phyloP scores from a whole-genome alignment of 1,140 invertebrate species.

The Ceratina calcarata region DNA sequence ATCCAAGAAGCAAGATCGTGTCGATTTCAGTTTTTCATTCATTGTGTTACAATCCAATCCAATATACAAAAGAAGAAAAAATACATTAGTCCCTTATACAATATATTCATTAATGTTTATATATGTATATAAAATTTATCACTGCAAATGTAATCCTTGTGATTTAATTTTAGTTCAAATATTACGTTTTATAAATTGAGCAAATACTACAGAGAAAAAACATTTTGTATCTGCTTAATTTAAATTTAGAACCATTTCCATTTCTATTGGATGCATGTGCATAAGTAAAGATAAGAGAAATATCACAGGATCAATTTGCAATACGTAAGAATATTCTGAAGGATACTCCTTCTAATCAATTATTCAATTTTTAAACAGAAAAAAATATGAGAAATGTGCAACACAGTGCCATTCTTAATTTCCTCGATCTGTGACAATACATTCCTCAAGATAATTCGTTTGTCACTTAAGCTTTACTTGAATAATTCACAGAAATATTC shows the following conservation, averaged over 20 bases:
- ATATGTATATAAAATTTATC: constrained; percentile 57
- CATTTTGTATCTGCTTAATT: background rate
- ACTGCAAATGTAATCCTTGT: constrained; percentile 62
- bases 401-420: constrained; percentile 16
- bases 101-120: constrained; percentile 55
- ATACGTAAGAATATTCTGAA: constrained; percentile 45
- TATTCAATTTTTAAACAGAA: constrained; percentile 35
- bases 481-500: constrained; percentile 31
- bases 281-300: background rate
- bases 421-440: constrained; percentile 25
- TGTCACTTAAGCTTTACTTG: constrained; percentile 49
- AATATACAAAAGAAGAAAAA: constrained; percentile 82
- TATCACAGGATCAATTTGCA: constrained; percentile 62
- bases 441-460: constrained; percentile 39
- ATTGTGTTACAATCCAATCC: constrained; percentile 81
- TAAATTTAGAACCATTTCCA: constrained; percentile 14
- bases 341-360: constrained; percentile 49
- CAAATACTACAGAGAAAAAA: constrained; percentile 18
- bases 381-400: constrained; percentile 52
- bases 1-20: constrained; percentile 80
- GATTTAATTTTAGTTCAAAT: constrained; percentile 36
- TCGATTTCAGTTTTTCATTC: constrained; percentile 81
- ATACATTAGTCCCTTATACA: constrained; percentile 79
- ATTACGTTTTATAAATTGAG: constrained; percentile 23
- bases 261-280: background rate